A percentile compares a stretch with the other conserved stretches of the same genome.
phyloP scores from a whole-genome alignment of 2,888 invertebrate genomes.

The Rhorus exstirpatorius region DNA sequence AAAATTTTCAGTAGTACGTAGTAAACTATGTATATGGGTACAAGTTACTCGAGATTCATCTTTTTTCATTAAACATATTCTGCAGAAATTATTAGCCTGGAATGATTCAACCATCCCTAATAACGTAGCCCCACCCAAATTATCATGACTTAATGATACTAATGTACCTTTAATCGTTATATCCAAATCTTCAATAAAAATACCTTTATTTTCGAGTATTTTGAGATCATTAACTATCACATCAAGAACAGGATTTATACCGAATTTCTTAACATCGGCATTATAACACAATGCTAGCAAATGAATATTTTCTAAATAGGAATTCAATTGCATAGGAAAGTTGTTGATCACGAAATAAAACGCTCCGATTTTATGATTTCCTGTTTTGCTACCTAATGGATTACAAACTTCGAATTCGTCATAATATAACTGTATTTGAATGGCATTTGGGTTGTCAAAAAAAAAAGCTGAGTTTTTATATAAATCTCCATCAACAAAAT shows the following conservation, averaged over 20 bases:
- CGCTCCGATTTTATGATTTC: conserved; percentile 59
- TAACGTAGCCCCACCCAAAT: no score
- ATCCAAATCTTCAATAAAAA: conserved; percentile 1
- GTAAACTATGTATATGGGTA: no score
- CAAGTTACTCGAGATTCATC: no score
- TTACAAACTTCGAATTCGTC: no score
- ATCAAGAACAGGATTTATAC: conserved; percentile 58
- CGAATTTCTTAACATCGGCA: conserved; percentile 40
- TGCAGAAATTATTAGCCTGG: no score
- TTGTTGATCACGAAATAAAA: conserved; percentile 63
- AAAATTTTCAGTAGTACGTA: no score
- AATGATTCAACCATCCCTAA: no score
- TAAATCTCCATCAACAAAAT: conserved; percentile 67
- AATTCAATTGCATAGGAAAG: conserved; percentile 66
- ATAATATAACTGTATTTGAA: conserved; percentile 65
- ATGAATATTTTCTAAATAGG: conserved; percentile 60
- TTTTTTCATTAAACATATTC: no score
- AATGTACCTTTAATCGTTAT: no score
- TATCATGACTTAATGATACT: no score
- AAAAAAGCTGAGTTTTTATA: conserved; percentile 64
- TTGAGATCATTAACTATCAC: conserved; percentile 55
- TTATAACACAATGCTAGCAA: conserved; percentile 61
- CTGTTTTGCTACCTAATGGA: conserved; percentile 46
- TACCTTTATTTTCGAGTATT: conserved; percentile 56
- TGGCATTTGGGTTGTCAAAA: conserved; percentile 42